Evolutionary conservation across 2,888 invertebrate species (phyloP).

Genomic region (Diploptera punctata): DNA sequence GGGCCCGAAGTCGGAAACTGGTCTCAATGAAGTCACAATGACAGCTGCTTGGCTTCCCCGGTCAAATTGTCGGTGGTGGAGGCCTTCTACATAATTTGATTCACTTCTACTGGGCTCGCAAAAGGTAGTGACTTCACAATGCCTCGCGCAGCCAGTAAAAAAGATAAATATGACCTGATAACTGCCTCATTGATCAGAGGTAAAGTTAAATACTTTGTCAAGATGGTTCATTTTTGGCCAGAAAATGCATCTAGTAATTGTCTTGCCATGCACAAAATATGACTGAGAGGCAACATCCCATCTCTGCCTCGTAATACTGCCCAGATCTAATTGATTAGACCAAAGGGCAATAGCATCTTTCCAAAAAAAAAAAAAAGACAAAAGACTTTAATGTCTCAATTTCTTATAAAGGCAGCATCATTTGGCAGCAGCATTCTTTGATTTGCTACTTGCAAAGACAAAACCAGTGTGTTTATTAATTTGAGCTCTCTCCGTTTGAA

Average conservation of each 20-base stretch:
- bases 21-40: constrained; percentile 84
- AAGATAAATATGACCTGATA: no score
- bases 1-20: constrained; percentile 79
- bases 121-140: constrained; percentile 39
- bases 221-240: no score
- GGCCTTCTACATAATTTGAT: constrained; percentile 41
- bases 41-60: constrained; percentile 65
- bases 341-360: not conserved
- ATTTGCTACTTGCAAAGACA: not conserved
- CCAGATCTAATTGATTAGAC: not conserved
- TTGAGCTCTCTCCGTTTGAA: not conserved
- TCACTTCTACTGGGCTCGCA: constrained; percentile 43
- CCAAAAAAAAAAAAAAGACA: not conserved
- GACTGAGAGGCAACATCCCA: not conserved
- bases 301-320: not conserved
- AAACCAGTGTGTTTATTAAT: not conserved
- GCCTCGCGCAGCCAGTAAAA: no score
- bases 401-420: not conserved
- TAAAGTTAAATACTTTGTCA: no score
- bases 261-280: no score
- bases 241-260: no score
- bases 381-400: not conserved
- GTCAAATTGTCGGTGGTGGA: constrained; percentile 35
- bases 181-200: not conserved
- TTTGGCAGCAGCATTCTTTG: not conserved